Base-by-base conservation (phyloP, 2,888 invertebrate species). In the Noctua fimbriata region DNA sequence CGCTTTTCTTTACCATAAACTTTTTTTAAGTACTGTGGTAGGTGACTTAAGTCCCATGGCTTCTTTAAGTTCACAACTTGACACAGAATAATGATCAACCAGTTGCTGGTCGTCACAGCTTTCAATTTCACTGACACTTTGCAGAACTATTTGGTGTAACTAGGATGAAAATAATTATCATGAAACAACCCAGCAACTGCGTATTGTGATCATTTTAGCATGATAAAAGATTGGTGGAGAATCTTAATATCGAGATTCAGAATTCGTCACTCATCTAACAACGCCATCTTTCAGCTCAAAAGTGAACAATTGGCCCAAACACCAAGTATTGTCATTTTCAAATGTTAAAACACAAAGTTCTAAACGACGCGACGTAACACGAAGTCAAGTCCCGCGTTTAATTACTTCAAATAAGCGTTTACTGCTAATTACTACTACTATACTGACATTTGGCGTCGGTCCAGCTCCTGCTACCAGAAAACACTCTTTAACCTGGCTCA, bases 381-480 rank as follows among this genome's bases (percentile, higher is more conserved):
- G 21, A 49, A 21, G 14, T 6, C 18, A 24, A 21, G 36, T 60
- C 36, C 55, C 44, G 32, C 47, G 9, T 69, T 70, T 63, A 65
- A 79, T 79, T 36, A 79, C 63, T 47, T 69, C 44, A 63, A 70
- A 36, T 69, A 69, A 79, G 21, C 16, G 41, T 55, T 47, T 47
- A 28, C n/a, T 36, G 32, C 16, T 32, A 32, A 63, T 32, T 63
- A 18, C 32, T 63, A 44, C 41, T 41, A 28, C 52, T 47, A 21
- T 12, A 47, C 41, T 75, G 76, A 71, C 52, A 76, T 78, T 87
- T 93, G 93, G 93, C 93, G 44, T 58, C 14, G 44, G 49, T 91
- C 93, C 93, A 92, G 76, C 80, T 58, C 41, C 44, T 72, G 83
- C 73, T 71, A 44, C 28, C 67, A 41, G 66, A 74, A 41, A 74